Percentiles rank a stretch among this genome's conserved stretches.
These are phyloP conservation scores for Oasisia sp. DNA, from an alignment of 2,888 invertebrate genomes.

Conservation along the genomic window DNA sequence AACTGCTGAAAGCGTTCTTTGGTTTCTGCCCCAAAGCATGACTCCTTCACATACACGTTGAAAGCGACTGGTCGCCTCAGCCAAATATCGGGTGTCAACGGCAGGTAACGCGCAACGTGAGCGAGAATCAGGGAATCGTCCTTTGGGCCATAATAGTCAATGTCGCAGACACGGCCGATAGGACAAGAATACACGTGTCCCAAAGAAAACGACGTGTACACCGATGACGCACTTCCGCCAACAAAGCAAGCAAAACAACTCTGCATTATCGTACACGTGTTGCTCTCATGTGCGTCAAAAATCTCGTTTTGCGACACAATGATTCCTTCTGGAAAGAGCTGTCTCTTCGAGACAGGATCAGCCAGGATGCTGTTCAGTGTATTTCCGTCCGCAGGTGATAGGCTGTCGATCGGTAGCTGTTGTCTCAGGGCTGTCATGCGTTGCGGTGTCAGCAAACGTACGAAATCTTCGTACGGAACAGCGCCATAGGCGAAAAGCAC, in stretches of 20 bases:
- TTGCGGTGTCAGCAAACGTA: not conserved
- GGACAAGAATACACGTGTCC: not conserved
- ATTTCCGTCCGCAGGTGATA: not conserved
- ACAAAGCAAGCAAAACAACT: not conserved
- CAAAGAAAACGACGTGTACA: not conserved
- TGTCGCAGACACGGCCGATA: not conserved
- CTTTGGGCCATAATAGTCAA: not conserved
- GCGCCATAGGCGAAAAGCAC: not conserved
- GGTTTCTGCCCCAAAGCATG: not conserved
- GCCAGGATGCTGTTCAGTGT: not conserved
- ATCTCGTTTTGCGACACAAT: not conserved
- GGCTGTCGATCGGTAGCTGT: not conserved
- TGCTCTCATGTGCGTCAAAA: not conserved
- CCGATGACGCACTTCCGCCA: not conserved
- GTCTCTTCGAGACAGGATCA: not conserved
- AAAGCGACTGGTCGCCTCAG: not conserved
- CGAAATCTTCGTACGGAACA: not conserved
- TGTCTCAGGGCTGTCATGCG: not conserved
- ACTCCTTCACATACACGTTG: not conserved
- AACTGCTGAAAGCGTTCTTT: not conserved
- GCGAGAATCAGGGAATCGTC: not conserved
- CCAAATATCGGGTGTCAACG: not conserved
- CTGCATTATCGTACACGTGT: not conserved
- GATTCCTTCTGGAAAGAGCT: not conserved
- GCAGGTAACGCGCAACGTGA: not conserved